Base-by-base conservation (phyloP, 2,888 invertebrate species). In the Nowickia ferox region DNA sequence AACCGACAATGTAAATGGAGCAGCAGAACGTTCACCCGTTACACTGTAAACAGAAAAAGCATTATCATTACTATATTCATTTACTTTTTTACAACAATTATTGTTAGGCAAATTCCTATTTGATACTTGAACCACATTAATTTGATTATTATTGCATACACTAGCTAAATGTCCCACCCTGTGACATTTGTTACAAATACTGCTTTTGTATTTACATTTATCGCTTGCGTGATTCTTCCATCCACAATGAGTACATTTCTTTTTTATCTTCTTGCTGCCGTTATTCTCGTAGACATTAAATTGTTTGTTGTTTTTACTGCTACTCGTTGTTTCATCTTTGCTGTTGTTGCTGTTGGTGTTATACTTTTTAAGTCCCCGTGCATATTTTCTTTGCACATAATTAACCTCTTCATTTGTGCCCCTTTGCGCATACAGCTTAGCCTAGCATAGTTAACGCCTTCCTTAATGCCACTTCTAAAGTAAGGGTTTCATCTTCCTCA, bases 11-110 rank as follows among this genome's bases (percentile, higher is more conserved):
- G 42, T 84, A 53, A 46, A 78, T 69, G 30, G 80, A 61, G 42
- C 77, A 63, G 61, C 22, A 19, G 15, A 87, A 68, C 48, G 78
- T 78, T 71, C 68, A 78, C n/a, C 81, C 46, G 30, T 65, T 42
- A 59, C 55, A 59, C 38, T 71, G 11, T 57, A 57, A 71, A 71
- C 13, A 42, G 42, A 78, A 71, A 59, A 77, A 38, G 46, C 46
- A 19, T 65, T 65, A 65, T 65, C 46, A 65, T 66, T 66, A 48
- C 30, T 66, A 66, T 48, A 30, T 19, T 65, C 22, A 63, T 42
- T 44, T 59, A 59, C 44, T 63, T 10, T 63, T 42, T 63, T 42
- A 48, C 30, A 22, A 48, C 22, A 48, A 51, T 51, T 66, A 68
- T 38, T 53, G 17, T 38, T 51, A 40, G 11, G 40, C 11, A 40